A percentile compares a stretch with the other conserved stretches of the same genome.
phyloP scores from a whole-genome alignment of 2,113 vertebrate genomes.

The Mesembrinibis cayennensis region DNA sequence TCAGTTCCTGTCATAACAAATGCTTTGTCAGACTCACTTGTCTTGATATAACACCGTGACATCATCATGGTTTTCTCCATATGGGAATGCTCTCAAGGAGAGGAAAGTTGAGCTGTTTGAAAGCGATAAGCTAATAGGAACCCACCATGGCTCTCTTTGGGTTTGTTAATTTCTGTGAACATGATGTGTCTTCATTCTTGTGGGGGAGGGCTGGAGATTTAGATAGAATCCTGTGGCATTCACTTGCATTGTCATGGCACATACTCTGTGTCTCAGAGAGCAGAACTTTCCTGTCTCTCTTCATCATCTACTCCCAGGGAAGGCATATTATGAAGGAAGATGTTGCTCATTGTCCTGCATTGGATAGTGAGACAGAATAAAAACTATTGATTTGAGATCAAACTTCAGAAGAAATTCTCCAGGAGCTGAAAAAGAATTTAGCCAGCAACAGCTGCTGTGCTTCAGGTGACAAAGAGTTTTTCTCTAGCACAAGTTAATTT shows the following conservation, averaged over 20 bases:
- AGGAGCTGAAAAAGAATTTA: background rate
- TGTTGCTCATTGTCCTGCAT: background rate
- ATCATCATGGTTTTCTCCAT: background rate
- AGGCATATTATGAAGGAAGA: background rate
- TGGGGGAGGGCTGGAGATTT: too few species aligned
- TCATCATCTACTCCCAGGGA: background rate
- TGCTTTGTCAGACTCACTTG: background rate
- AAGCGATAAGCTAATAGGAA: background rate
- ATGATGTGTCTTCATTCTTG: background rate
- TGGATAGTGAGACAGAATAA: background rate
- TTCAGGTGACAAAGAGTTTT: background rate
- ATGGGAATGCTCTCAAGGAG: background rate
- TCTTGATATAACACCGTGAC: background rate
- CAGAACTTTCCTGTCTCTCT: background rate
- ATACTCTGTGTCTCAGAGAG: background rate
- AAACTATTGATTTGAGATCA: background rate
- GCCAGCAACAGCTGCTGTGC: background rate
- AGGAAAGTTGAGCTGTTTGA: background rate
- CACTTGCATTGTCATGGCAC: background rate
- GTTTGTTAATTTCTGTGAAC: background rate
- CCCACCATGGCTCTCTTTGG: background rate
- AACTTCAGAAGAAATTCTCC: background rate
- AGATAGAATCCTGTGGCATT: background rate
- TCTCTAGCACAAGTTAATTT: background rate
- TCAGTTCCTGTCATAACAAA: background rate